Percentiles rank a stretch among this genome's conserved stretches.
These are phyloP conservation scores for Aporrectodea caliginosa DNA, from an alignment of 1,140 invertebrate species.

Conservation along the genomic window DNA sequence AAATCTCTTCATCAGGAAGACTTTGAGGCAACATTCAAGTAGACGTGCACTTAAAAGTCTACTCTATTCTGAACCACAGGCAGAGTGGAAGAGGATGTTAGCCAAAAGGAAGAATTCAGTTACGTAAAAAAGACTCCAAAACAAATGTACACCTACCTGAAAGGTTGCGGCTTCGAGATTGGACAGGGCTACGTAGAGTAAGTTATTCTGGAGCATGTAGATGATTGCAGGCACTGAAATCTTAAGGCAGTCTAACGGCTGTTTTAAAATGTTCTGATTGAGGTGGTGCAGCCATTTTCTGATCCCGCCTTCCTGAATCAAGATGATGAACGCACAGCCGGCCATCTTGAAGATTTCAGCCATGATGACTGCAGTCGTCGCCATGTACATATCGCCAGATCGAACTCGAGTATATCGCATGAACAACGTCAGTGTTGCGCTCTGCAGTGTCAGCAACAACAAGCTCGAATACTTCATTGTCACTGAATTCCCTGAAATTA, in stretches of 20 bases:
- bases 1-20: no score
- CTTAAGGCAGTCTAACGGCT: slow-evolving; percentile 63
- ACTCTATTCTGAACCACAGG: no score
- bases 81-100: no score
- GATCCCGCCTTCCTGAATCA: slow-evolving; percentile 67
- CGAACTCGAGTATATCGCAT: slow-evolving; percentile 85
- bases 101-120: no score
- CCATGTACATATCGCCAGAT: slow-evolving; percentile 81
- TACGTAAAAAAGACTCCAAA: no score
- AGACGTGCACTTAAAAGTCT: no score
- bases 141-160: slow-evolving; percentile 92
- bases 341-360: slow-evolving; percentile 91
- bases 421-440: slow-evolving; percentile 84
- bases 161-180: slow-evolving; percentile 98
- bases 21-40: no score
- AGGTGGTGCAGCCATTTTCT: slow-evolving; percentile 12
- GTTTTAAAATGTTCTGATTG: slow-evolving; percentile 18
- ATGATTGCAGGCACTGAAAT: slow-evolving; percentile 90
- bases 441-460: slow-evolving; percentile 84
- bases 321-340: slow-evolving; percentile 70
- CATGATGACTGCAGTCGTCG: slow-evolving; percentile 95
- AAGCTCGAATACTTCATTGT: slow-evolving; percentile 59
- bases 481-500: background rate
- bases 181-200: slow-evolving; percentile 91
- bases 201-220: slow-evolving; percentile 95